A percentile compares a stretch with the other conserved stretches of the same genome.
Conservation (phyloP, 53 echinoderm and acorn worm genomes). For the Antedon mediterranea region DNA sequence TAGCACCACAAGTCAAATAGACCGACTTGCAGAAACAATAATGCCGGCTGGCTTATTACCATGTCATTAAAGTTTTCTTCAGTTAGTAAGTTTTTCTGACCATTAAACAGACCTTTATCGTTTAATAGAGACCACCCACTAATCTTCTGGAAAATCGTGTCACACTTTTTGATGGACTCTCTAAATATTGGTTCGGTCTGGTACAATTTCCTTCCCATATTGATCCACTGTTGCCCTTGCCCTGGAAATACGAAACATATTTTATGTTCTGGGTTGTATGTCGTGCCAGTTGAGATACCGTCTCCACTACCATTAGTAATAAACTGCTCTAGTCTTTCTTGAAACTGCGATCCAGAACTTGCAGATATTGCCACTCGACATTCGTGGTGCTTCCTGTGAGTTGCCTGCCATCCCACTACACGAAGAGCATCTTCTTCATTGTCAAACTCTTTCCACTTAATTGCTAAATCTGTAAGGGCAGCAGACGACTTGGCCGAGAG, state of each 20-base stretch:
- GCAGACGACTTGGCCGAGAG: slow-evolving; percentile 64
- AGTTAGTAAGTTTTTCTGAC: not conserved
- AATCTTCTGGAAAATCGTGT: slow-evolving; percentile 49
- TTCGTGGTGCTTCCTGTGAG: slow-evolving; percentile 58
- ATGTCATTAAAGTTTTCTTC: slow-evolving; percentile 38
- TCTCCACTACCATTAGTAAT: slow-evolving; percentile 26
- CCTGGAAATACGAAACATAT: slow-evolving; percentile 86
- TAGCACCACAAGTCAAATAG: slow-evolving; percentile 49
- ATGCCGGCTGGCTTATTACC: slow-evolving; percentile 62
- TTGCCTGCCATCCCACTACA: slow-evolving; percentile 66
- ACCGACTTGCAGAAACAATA: slow-evolving; percentile 77
- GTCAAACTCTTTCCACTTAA: slow-evolving; percentile 44
- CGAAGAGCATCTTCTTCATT: slow-evolving; percentile 60
- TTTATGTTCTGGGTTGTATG: slow-evolving; percentile 39
- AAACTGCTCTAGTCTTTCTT: slow-evolving; percentile 5
- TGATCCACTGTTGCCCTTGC: slow-evolving; percentile 81
- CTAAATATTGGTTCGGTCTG: slow-evolving; percentile 50
- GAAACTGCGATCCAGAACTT: slow-evolving; percentile 32
- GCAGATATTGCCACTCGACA: slow-evolving; percentile 57
- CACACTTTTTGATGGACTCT: slow-evolving; percentile 51
- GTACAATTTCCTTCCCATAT: slow-evolving; percentile 88
- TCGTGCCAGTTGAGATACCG: slow-evolving; percentile 20
- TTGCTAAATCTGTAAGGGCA: slow-evolving; percentile 49
- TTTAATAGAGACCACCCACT: slow-evolving; percentile 85
- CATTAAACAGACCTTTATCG: slow-evolving; percentile 29